Base-by-base conservation (phyloP, 1,140 invertebrate species). In the Radopholus similis region DNA sequence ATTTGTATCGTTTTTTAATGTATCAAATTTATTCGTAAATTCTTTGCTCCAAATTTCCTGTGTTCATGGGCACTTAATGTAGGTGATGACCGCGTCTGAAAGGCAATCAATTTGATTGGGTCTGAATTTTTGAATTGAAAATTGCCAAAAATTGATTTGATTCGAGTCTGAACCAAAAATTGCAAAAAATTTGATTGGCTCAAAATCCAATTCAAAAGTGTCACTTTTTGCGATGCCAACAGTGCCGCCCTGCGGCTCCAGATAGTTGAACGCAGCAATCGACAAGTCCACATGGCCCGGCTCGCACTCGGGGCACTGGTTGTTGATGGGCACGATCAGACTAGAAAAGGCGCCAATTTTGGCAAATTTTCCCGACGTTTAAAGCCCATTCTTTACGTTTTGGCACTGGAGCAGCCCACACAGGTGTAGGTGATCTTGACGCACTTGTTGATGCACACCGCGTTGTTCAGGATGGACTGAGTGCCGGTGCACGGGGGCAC, bases 301-400 rank as follows among this genome's bases (percentile, higher is more conserved):
- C 9, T 8, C 37, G 32, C 67, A 69, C 49, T 69, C 67, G 4
- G 67, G 67, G 40, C 67, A 69, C 34, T 69, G 54, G 44, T 69
- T 69, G 15, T 72, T 51, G 40, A 57, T 53, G n/a, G 67, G 67
- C 5, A 69, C 35, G 15, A 42, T 71, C n/a, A 51, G 11, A 18
- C 67, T 69, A 11, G 57, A 30, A 59, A 34, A 53, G 40, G n/a
- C 28, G 44, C 44, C n/a, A 3, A 47, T 47, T 37, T 1, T 40
- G 42, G 40, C 4, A 18, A 6, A 23, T 32, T 58, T 57, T 30
- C 23, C 9, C 11, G 15, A 5, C 35, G 21, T 62, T 1, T 60
- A 13, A 15, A 42, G 21, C 11, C 4, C 58, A 30, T 42, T 66
- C 15, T 15, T 42, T 56, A 69, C 67, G 51, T 69, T 57, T 40